These are phyloP conservation scores for Zootoca vivipara DNA, from an alignment of 2,113 vertebrate species.

Conservation along the genomic window DNA sequence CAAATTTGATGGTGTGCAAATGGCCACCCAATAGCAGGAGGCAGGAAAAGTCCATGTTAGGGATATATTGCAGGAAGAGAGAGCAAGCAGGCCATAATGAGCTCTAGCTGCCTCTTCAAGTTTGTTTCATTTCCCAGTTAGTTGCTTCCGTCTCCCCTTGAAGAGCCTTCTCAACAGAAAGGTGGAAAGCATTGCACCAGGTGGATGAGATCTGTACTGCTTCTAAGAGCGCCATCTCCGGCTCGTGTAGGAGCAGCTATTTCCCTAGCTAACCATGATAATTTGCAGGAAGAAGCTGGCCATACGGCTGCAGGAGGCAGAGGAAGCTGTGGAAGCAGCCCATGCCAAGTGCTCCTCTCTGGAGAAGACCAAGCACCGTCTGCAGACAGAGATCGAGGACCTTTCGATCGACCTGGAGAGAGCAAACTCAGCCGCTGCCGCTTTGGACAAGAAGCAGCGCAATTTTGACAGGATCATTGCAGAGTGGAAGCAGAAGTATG, in stretches of 20 bases:
- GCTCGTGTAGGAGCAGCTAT: background rate
- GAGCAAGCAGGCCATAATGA: background rate
- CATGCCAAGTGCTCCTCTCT: conserved; percentile 90
- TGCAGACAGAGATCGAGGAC: conserved; percentile 93
- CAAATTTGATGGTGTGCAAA: background rate
- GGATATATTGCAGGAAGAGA: background rate
- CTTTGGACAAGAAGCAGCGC: conserved; percentile 92
- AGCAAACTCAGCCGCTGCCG: conserved; percentile 82
- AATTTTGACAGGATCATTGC: conserved; percentile 88
- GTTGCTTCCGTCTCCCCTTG: background rate
- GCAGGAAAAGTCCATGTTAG: background rate
- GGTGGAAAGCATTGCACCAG: background rate
- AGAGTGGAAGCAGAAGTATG: conserved; percentile 90
- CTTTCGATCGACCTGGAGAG: conserved; percentile 89
- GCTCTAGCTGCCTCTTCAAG: background rate
- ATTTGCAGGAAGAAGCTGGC: conserved; percentile 88
- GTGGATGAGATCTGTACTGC: background rate
- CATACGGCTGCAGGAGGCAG: conserved; percentile 87
- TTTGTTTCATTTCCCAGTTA: background rate
- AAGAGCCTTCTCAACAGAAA: background rate
- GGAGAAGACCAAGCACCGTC: conserved; percentile 92
- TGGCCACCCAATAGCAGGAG: background rate
- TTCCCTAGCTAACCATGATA: background rate
- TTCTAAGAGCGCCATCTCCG: background rate
- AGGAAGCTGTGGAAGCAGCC: conserved; percentile 85